A percentile compares a stretch with the other conserved stretches of the same genome.
Conservation (phyloP, 2,797 vertebrate genomes). For the Trachurus trachurus region DNA sequence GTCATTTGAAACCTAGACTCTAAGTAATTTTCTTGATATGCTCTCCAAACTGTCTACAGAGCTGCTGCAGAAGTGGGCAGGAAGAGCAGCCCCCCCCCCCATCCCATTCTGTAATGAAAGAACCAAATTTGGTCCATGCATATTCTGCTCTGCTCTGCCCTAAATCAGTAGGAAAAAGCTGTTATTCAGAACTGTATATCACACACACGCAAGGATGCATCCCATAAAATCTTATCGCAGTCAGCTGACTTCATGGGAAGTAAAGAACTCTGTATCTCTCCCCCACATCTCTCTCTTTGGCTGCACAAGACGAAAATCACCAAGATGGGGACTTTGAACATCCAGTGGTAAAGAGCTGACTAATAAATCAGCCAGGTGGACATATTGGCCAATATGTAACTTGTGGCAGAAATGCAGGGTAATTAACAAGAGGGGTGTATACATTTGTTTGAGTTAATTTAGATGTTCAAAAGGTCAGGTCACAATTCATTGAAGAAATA, state of each 20-base stretch:
- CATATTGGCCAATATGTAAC: neutral
- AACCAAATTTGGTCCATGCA: conserved; percentile 80
- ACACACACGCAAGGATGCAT: conserved; percentile 41
- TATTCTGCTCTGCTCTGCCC: conserved; percentile 72
- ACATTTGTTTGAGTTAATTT: neutral
- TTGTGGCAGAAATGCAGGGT: neutral
- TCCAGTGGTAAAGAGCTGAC: conserved; percentile 5
- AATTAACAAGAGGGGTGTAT: neutral
- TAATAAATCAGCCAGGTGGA: neutral
- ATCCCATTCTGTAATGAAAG: conserved; percentile 30
- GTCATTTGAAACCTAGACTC: conserved; percentile 65
- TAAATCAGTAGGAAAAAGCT: conserved; percentile 87
- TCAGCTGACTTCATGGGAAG: conserved; percentile 40
- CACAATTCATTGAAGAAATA: neutral
- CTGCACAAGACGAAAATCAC: conserved; percentile 10
- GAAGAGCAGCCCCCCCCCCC: neutral
- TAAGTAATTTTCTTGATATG: conserved; percentile 39
- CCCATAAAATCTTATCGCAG: conserved; percentile 53
- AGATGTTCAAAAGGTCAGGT: neutral
- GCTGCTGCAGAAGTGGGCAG: conserved; percentile 23
- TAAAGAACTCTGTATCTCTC: conserved; percentile 35
- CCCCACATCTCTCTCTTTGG: conserved; percentile 21
- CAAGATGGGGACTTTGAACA: conserved; percentile 1
- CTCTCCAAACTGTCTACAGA: conserved; percentile 27
- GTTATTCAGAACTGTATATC: conserved; percentile 53